Evolutionary conservation across 2,113 vertebrate genomes (phyloP).

Genomic region (Tenrec ecaudatus): DNA sequence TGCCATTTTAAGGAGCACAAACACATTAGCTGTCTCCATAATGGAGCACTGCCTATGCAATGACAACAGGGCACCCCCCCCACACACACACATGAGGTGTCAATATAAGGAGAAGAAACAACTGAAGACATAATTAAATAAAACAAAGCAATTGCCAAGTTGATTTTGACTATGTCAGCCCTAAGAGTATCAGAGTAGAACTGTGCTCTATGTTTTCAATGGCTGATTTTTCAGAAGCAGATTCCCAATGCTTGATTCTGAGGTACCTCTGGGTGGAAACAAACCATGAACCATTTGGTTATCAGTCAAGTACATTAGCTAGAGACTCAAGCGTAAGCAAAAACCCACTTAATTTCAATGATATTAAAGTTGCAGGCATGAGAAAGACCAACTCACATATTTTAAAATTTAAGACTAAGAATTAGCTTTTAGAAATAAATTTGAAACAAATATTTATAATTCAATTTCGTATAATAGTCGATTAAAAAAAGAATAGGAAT

Average conservation of each 20-base stretch:
- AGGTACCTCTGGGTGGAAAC: neutral
- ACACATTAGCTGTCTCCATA: too few species aligned
- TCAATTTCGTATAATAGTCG: neutral
- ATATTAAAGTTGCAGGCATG: conserved; percentile 29
- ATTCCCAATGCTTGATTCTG: neutral
- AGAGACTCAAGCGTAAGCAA: neutral
- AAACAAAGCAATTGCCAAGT: neutral
- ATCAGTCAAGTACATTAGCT: neutral
- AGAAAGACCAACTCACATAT: conserved; percentile 7
- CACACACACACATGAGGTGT: too few species aligned
- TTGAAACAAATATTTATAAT: neutral
- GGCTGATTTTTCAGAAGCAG: neutral
- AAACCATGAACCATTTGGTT: neutral
- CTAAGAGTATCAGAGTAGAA: neutral
- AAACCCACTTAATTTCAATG: neutral
- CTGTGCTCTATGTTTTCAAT: neutral
- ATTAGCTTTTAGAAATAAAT: conserved; percentile 7
- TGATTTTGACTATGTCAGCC: neutral
- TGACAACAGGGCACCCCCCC: too few species aligned
- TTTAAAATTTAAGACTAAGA: conserved; percentile 37
- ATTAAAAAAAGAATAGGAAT: neutral
- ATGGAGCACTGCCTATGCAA: too few species aligned
- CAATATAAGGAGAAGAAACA: neutral
- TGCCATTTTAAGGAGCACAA: too few species aligned
- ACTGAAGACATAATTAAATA: neutral